Conservation (phyloP, 2,888 invertebrate genomes). For the Drosophila borealis region DNA sequence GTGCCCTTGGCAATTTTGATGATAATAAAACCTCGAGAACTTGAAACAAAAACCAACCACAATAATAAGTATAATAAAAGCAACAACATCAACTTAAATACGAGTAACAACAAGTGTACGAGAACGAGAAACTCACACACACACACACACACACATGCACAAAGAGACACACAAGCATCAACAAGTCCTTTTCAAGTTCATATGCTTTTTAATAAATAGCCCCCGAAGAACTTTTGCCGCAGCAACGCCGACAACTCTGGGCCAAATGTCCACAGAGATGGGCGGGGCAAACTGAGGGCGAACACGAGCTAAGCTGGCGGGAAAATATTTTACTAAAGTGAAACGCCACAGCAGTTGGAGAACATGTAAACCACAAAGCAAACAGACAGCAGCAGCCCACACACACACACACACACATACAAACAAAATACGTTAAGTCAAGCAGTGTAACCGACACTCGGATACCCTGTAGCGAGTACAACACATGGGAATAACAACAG, state of each 20-base stretch:
- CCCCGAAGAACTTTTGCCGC: conserved; percentile 69
- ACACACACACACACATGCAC: conserved; percentile 18
- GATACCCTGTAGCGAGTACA: conserved; percentile 22
- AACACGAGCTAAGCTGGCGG: conserved; percentile 62
- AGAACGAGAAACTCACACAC: conserved; percentile 19
- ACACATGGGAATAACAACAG: background rate
- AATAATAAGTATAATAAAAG: conserved; percentile 73
- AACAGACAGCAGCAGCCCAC: conserved; percentile 43
- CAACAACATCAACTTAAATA: conserved; percentile 52
- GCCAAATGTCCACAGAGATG: conserved; percentile 18
- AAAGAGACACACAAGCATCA: conserved; percentile 59
- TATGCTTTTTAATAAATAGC: conserved; percentile 80
- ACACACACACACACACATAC: conserved; percentile 6
- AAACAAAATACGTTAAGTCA: background rate
- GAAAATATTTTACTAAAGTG: conserved; percentile 57
- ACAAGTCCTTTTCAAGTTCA: conserved; percentile 82
- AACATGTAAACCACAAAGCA: conserved; percentile 63
- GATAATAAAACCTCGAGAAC: conserved; percentile 56
- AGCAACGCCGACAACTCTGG: conserved; percentile 30
- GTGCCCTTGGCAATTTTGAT: conserved; percentile 52
- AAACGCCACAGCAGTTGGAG: conserved; percentile 64
- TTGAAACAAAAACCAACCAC: conserved; percentile 51
- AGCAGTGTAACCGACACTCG: conserved; percentile 6
- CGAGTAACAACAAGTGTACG: conserved; percentile 42
- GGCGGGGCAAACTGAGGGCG: conserved; percentile 3